A percentile compares a stretch with the other conserved stretches of the same genome.
These are phyloP conservation scores for Agelas oroides DNA, from an alignment of 37 sponge, comb jelly and placozoan genomes.

Conservation along the genomic window DNA sequence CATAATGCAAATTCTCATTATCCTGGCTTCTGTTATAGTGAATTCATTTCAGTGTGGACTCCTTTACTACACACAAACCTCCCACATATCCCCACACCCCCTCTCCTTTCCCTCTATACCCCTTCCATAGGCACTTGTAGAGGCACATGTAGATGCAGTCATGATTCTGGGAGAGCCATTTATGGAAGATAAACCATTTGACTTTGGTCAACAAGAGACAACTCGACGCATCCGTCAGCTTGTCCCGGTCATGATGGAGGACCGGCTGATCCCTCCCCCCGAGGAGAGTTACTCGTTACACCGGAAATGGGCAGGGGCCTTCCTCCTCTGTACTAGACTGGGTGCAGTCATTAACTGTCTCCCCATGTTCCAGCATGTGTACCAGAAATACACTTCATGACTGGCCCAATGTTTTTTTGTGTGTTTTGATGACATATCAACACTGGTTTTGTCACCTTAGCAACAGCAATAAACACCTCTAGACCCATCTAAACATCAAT, in stretches of 20 bases:
- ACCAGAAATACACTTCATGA: slow-evolving; percentile 42
- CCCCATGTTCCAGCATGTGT: slow-evolving; percentile 69
- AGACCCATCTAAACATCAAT: too few relatives aligned
- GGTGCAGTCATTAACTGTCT: slow-evolving; percentile 74
- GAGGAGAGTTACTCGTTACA: slow-evolving; percentile 95
- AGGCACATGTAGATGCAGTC: slow-evolving; percentile 76
- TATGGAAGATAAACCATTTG: slow-evolving; percentile 56
- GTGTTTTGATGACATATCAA: too few relatives aligned
- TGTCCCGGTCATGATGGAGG: slow-evolving; percentile 76
- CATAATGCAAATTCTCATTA: too few relatives aligned
- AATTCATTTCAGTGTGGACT: too few relatives aligned
- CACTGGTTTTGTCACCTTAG: too few relatives aligned
- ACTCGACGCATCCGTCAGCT: slow-evolving; percentile 71
- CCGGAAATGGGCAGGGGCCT: slow-evolving; percentile 89
- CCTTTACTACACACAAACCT: too few relatives aligned
- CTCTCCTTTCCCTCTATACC: too few relatives aligned
- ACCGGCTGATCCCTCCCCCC: slow-evolving; percentile 90
- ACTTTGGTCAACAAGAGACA: slow-evolving; percentile 78
- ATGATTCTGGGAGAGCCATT: slow-evolving; percentile 90
- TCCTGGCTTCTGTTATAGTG: too few relatives aligned
- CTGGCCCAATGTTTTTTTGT: too few relatives aligned
- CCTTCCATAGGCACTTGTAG: slow-evolving; percentile 46
- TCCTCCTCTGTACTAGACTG: slow-evolving; percentile 87
- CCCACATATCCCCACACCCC: too few relatives aligned
- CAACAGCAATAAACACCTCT: too few relatives aligned